phyloP scores from a whole-genome alignment of 2,888 invertebrate species.

The Brachynemurus nebulosus region DNA sequence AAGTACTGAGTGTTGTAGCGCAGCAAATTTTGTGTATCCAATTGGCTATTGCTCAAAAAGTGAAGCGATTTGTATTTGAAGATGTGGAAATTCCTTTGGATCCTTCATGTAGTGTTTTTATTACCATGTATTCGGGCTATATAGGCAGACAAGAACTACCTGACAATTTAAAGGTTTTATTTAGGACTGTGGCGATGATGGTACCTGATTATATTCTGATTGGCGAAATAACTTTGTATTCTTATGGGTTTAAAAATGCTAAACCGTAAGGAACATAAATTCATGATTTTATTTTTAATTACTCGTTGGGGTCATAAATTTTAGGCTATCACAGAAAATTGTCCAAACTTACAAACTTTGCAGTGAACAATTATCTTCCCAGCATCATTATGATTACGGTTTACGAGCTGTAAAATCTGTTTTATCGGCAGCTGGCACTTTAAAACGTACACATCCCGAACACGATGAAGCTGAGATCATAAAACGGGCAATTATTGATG shows the following conservation, averaged over 20 bases:
- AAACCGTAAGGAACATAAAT: slow-evolving; percentile 38
- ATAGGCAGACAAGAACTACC: slow-evolving; percentile 86
- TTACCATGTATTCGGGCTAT: slow-evolving; percentile 92
- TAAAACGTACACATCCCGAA: slow-evolving; percentile 69
- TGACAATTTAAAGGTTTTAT: slow-evolving; percentile 87
- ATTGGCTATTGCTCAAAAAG: slow-evolving; percentile 63
- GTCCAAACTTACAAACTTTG: slow-evolving; percentile 92
- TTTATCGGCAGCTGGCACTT: slow-evolving; percentile 72
- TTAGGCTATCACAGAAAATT: slow-evolving; percentile 73
- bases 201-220: slow-evolving; percentile 95
- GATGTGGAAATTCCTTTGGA: slow-evolving; percentile 80
- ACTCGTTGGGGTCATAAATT: too few relatives aligned
- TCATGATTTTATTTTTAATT: background rate
- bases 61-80: slow-evolving; percentile 77
- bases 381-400: slow-evolving; percentile 92
- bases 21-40: slow-evolving; percentile 90
- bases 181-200: slow-evolving; percentile 95
- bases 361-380: slow-evolving; percentile 86
- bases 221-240: slow-evolving; percentile 89
- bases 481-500: slow-evolving; percentile 81
- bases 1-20: slow-evolving; percentile 84
- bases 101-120: slow-evolving; percentile 79
- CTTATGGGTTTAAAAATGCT: slow-evolving; percentile 82
- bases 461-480: slow-evolving; percentile 72
- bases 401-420: slow-evolving; percentile 88